Base-by-base conservation (phyloP, 2,797 vertebrate species). In the Triplophysa yarkandensis region DNA sequence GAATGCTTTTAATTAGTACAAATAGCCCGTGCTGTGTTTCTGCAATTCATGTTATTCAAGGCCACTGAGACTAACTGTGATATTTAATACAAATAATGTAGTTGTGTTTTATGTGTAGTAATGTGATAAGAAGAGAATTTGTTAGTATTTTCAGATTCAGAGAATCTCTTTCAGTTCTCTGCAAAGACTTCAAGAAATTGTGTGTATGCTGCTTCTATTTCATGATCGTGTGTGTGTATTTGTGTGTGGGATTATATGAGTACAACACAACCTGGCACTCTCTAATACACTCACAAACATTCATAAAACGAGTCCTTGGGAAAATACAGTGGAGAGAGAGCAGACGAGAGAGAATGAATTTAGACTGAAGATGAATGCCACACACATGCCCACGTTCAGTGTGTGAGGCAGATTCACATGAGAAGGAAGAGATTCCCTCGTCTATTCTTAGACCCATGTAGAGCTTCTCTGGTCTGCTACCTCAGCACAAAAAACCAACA, bases 401-500 rank as follows among this genome's bases (percentile, higher is more conserved):
- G 28, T 48, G 57, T 64, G 34, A 64, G 32, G 28, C 43, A 62
- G 23, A 39, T 27, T 63, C 36, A 27, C 44, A 32, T 23, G 50
- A 67, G 30, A 34, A 62, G 39, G 14, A 9, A 32, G 54, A 77
- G 67, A 58, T 74, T 71, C 64, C 44, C 44, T 32, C 55, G 48
- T 64, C 70, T 43, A 25, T 57, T 74, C 52, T 64, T 68, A 70
- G 82, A 71, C 75, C 77, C 75, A 69, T 81, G 70, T 77, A 80
- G 63, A 67, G 78, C 71, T 65, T 83, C 80, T 86, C 82, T 89
- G 87, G 84, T 88, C 86, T 79, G 84, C 84, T 89, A 88, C 87
- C 84, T 86, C 82, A 81, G 84, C 84, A 90, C 89, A 89, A 90
- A 90, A 88, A 82, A 77, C 84, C 69, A 82, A 84, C 36, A 39